Base-by-base conservation (phyloP, 2,113 vertebrate genomes). In the Centrocercus urophasianus region DNA sequence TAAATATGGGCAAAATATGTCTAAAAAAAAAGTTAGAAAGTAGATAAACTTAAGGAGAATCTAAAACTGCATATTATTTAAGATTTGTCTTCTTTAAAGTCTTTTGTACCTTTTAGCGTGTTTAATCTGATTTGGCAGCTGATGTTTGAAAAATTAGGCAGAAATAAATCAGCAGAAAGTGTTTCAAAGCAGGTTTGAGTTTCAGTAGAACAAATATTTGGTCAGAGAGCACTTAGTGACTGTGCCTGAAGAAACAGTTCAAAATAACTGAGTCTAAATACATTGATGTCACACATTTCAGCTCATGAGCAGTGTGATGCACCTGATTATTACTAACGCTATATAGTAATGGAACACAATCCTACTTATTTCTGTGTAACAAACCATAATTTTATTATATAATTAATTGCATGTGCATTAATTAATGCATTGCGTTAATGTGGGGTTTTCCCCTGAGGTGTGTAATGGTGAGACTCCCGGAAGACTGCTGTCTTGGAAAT, bases 401-500 rank as follows among this genome's bases (percentile, higher is more conserved):
- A 8, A 69, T 75, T 75, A 67, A 54, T 60, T 73, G 13, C 81
- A 24, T 38, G 38, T 38, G 38, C 38, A 38, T 38, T 38, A 38
- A 38, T 38, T 38, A 38, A 38, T 38, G 38, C 38, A 38, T 38
- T 38, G 38, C 38, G 10, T 38, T 38, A 38, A 38, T 38, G 38
- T 66, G 86, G 11, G 7, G 40, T 65, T 75, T 48, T 86, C 77
- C 77, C 80, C 36, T 75, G 90, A 90, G 80, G 61, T 86, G 61
- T 65, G 57, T 57, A 67, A 75, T 43, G 43, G 61, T 84, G 86
- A 93, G 88, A 72, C 40, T 92, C 50, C 15, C 47, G 40, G 88
- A 57, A 96, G 86, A 74, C 38, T 74, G 32, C 79, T 86, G 80
- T 78, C 83, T 92, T 56, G 81, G 57, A 61, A 90, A 78, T 6